Base-by-base conservation (phyloP, 2,113 vertebrate species). In the Periophthalmodon schlosseri region DNA sequence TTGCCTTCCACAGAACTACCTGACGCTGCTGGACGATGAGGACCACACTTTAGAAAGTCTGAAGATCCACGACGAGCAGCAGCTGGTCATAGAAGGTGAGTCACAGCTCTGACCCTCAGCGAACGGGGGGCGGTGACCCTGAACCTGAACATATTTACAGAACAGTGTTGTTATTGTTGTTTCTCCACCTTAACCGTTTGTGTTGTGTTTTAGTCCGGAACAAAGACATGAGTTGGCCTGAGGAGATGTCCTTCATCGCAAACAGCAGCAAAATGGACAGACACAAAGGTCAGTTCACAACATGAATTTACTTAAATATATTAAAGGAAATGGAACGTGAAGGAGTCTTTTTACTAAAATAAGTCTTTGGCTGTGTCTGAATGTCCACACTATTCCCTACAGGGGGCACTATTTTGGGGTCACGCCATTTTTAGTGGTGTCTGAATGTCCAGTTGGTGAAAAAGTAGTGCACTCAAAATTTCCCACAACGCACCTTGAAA, bases 181-280 rank as follows among this genome's bases (percentile, higher is more conserved):
- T 74, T 28, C 56, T 11, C 49, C 57, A 12, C 8, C 0, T n/a
- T 47, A 49, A 49, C 0, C 79, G 0, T 91, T 69, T 86, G 44
- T 91, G 87, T 2, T 91, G 12, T 89, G 8, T 0, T 84, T 91
- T 69, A 99, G 98, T 99, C 93, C 95, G 98, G 54, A 99, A 99
- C 92, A 99, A 99, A 95, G 98, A 99, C 91, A 99, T 99, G 98
- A 99, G 97, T 91, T 99, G 98, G 98, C 97, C 98, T 8, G 97
- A 99, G 76, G 98, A 99, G 84, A 99, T 99, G 97, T 99, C 97
- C 24, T 99, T 99, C 84, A 98, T 99, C 85, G 96, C 98, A 74
- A 99, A 99, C 93, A 99, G 98, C 90, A 98, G 96, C 89, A 99
- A 99, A 93, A 99, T 99, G 91, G 98, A 99, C 87, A 93, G 97